Conservation (phyloP, 1,140 invertebrate genomes). For the Aphaenogaster ashmeadi region DNA sequence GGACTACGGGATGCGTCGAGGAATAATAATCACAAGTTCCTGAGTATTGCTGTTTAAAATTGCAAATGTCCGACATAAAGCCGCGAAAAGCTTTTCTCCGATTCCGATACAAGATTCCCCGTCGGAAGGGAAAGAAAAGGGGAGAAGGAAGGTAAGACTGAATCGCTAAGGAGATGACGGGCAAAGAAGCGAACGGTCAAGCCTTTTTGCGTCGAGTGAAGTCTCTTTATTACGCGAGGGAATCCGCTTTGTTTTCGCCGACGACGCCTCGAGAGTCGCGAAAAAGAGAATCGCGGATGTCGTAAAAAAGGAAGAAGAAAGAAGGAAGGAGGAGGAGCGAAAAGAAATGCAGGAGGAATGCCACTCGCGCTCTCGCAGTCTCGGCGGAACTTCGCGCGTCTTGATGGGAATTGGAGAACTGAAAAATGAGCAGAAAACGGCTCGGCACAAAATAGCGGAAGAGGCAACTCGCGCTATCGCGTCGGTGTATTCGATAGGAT, state of each 20-base stretch:
- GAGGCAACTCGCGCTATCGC: constrained; percentile 16
- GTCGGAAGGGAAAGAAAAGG: constrained; percentile 6
- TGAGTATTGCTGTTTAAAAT: constrained; percentile 26
- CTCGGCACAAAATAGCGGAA: constrained; percentile 47
- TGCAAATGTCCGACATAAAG: constrained; percentile 25
- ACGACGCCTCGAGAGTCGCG: constrained; percentile 72
- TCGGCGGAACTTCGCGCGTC: constrained; percentile 61
- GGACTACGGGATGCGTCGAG: not conserved
- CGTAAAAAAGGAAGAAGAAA: constrained; percentile 23
- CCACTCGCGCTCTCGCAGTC: constrained; percentile 56
- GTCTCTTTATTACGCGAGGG: constrained; percentile 84
- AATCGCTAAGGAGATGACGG: constrained; percentile 48
- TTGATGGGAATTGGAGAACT: constrained; percentile 20
- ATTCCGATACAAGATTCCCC: constrained; percentile 38
- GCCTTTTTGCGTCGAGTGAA: constrained; percentile 77
- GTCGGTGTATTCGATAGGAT: constrained; percentile 4
- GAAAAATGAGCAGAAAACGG: constrained; percentile 52
- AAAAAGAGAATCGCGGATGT: constrained; percentile 45
- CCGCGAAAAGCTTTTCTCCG: not conserved
- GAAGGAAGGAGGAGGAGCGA: constrained; percentile 1
- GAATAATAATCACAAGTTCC: constrained; percentile 17
- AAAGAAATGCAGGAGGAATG: constrained; percentile 68
- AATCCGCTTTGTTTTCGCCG: constrained; percentile 84
- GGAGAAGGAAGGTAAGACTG: constrained; percentile 35
- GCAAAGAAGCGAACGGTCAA: constrained; percentile 56